Base-by-base conservation (phyloP, 2,888 invertebrate genomes). In the Epinotia demarniana region DNA sequence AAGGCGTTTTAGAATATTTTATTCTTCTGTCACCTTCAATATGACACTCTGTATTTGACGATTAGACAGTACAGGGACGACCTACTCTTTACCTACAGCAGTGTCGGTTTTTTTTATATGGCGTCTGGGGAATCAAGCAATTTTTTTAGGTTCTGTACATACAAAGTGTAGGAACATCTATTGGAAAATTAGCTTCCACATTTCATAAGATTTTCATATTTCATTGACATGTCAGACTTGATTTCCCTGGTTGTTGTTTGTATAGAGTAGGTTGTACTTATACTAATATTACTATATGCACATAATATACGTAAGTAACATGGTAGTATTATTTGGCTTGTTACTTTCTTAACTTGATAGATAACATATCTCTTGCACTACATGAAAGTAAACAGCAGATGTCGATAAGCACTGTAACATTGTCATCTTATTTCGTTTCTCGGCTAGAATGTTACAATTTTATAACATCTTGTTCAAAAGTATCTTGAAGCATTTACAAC, bases 381-480 rank as follows among this genome's bases (percentile, higher is more conserved):
- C 49, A 53, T 64, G 6, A 64, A 64, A 43, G 23, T 27, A 27
- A 66, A 66, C 49, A 53, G 19, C 27, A 66, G 27, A 27, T 27
- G 23, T 53, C 66, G 27, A 53, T 66, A 66, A 66, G 27, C 64
- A 49, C 11, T 49, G 23, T n/a, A 63, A 63, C 19, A 46, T 6
- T 16, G 19, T 46, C 39, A 64, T 64, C 23, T 23, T 23, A 8
- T 19, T n/a, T 8, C 9, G 27, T 64, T 49, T 23, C 64, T 66
- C 23, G 27, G 27, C 66, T 53, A 53, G 64, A 64, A 64, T 49
- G 18, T 18, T 12, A 18, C 3, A 18, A 1, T 16, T 61, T 23
- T 23, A 23, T 23, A 23, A 23, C 2, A 23, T 23, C 1, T 23
- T 23, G 23, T 23, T 23, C 23, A 23, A 23, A 23, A 23, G 23